Evolutionary conservation across 2,888 invertebrate genomes (phyloP), one percentile per base, ranked within the genome.

Genomic region (Rosalia funebris): DNA sequence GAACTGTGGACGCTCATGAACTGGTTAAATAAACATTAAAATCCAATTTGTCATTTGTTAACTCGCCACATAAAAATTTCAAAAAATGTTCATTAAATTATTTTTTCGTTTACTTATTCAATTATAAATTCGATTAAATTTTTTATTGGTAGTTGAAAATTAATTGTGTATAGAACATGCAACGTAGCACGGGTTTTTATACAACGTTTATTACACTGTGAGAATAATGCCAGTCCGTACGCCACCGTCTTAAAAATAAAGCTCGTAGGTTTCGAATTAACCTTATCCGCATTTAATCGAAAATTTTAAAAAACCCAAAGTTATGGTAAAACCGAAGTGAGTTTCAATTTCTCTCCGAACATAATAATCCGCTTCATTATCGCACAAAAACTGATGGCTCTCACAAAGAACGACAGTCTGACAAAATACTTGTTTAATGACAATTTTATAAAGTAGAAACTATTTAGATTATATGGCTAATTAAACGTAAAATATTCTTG

Each of bases 81-180:
- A 11, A 31, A 48, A 48, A 45, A 14, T 14, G 31, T 12, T 17
- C 14, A 10, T 19, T 37, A 34, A 48, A 48, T 37, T 31, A 25
- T 12, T 17, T 48, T 48, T 48, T 45, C 45, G 15, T 45, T 45
- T 44, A 34, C 16, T 54, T 42, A 53, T 53, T 42, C 41, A 20
- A 34, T 53, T 11, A 20, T 41, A 52, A 53, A 45, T 58, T 58
- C 44, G 50, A 45, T 41, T 39, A 57, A 47, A 57, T 60, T 69
- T 34, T 71, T 71, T 70, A 71, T 71, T 71, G 63, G 68, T 64
- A 67, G 69, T 71, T 71, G 69, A 72, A 72, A 69, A 69, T 71
- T 72, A 73, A 73, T 71, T 72, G 63, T 63, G 63, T 57, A 48
- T 48, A 41, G 48, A 52, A 39, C 34, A 34, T 34, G 3, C 34